Evolutionary conservation across 2,797 vertebrate species (phyloP).

Genomic region (Columba guinea): DNA sequence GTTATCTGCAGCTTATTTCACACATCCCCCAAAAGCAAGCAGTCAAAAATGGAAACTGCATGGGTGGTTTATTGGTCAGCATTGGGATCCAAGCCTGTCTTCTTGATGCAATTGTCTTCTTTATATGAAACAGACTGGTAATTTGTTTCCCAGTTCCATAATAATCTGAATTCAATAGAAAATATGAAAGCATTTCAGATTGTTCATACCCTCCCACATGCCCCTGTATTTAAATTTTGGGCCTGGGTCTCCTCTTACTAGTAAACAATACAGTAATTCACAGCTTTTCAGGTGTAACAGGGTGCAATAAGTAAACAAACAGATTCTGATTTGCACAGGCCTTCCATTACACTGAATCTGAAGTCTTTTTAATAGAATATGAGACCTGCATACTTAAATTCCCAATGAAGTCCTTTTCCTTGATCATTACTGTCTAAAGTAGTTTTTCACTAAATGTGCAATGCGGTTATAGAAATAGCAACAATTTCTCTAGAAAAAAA

Average conservation of each 20-base stretch:
- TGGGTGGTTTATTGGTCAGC: constrained; percentile 63
- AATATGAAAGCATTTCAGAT: not conserved
- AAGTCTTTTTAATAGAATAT: not conserved
- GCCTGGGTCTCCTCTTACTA: not conserved
- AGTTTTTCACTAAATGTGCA: not conserved
- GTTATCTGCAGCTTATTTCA: constrained; percentile 58
- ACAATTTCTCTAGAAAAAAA: not conserved
- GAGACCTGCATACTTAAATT: not conserved
- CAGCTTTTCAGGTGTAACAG: not conserved
- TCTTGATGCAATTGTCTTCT: not conserved
- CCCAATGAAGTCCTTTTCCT: not conserved
- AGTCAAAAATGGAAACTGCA: constrained; percentile 59
- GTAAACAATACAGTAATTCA: not conserved
- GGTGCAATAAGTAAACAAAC: not conserved
- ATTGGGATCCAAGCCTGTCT: not conserved
- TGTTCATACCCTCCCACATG: not conserved
- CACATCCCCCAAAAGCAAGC: constrained; percentile 19
- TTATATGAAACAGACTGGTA: constrained; percentile 38
- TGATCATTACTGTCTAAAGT: fast-evolving
- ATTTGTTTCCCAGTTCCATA: not conserved
- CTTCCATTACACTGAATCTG: not conserved
- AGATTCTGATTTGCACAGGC: not conserved
- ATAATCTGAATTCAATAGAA: constrained; percentile 17
- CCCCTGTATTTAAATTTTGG: not conserved
- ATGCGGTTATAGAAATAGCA: not conserved